Percentiles rank a stretch among this genome's conserved stretches.
These are phyloP conservation scores for Drosophila micromelanica DNA, from an alignment of 1,140 invertebrate species.

Conservation along the genomic window DNA sequence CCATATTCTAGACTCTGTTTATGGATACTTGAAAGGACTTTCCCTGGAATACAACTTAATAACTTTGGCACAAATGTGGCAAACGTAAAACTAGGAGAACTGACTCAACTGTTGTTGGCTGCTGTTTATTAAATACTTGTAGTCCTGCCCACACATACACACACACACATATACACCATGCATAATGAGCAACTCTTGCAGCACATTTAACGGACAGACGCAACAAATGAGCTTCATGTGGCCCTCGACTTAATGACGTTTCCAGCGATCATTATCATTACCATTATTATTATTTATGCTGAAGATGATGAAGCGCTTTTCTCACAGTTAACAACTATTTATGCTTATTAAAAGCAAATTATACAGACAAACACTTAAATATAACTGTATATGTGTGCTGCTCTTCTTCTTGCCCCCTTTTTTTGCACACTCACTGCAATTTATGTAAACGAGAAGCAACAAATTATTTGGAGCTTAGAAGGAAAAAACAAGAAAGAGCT, in stretches of 20 bases:
- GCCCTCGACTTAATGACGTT: conserved; percentile 44
- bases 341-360: conserved; percentile 75
- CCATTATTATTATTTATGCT: conserved; percentile 32
- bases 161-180: background rate
- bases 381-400: conserved; percentile 1
- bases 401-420: background rate
- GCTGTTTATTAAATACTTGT: conserved; percentile 73
- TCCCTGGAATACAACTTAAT: conserved; percentile 52
- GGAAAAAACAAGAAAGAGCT: conserved; percentile 2
- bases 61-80: conserved; percentile 68
- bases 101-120: conserved; percentile 20
- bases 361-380: conserved; percentile 53
- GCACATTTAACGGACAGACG: conserved; percentile 60
- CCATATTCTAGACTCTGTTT: background rate
- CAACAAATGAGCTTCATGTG: conserved; percentile 38
- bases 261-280: background rate
- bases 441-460: conserved; percentile 67
- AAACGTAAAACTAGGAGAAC: conserved; percentile 24
- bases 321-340: conserved; percentile 55
- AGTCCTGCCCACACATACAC: background rate
- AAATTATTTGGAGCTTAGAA: conserved; percentile 43
- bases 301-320: conserved; percentile 67
- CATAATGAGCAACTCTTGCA: conserved; percentile 49
- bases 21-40: conserved; percentile 41
- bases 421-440: conserved; percentile 50